Evolutionary conservation across 1,140 invertebrate species (phyloP), one percentile per base, ranked within the genome.

Genomic region (Rhagoletis pomonella): DNA sequence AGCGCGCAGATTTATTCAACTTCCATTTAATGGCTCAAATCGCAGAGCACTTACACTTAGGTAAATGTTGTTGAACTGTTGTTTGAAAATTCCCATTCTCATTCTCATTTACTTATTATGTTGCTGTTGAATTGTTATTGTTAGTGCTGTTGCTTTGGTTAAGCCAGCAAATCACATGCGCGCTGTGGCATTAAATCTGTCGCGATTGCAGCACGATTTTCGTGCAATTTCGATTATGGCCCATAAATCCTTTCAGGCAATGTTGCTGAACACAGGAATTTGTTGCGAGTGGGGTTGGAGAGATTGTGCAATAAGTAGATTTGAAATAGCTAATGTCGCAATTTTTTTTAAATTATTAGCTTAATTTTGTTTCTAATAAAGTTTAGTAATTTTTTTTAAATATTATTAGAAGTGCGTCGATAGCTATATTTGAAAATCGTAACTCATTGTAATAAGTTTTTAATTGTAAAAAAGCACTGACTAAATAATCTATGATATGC

Each of bases 131-230:
- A 55, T 44, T 3, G 69, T 50, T 77, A 19, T 77, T 77, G 69
- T 77, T 77, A 10, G 9, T 85, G 50, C 55, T 7, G 7, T 86
- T 86, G 55, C 14, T 42, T 17, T 39, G 39, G 59, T 59, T 62
- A 19, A 17, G 39, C 59, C 62, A 17, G 60, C 85, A 65, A 60
- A 42, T 86, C 59, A 86, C 58, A 60, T 42, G 19, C 85, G 58
- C 85, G 59, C 58, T 86, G 85, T 86, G 44, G 85, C 85, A 86
- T 86, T 60, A 86, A 86, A 86, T 86, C 58, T 65, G 42, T 42
- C n/a, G 58, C 60, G 85, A 86, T 86, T 81, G 73, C 73, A 81
- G 47, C 73, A 81, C 2, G n/a, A 55, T 55, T n/a, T 81, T 55
- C 42, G 73, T 14, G n/a, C 5, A 17, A 19, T 58, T 50, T 55